Percentiles rank a stretch among this genome's conserved stretches.
Evolutionary conservation across 1,140 invertebrate species (phyloP).

Genomic region (Thereuonema tuberculata): DNA sequence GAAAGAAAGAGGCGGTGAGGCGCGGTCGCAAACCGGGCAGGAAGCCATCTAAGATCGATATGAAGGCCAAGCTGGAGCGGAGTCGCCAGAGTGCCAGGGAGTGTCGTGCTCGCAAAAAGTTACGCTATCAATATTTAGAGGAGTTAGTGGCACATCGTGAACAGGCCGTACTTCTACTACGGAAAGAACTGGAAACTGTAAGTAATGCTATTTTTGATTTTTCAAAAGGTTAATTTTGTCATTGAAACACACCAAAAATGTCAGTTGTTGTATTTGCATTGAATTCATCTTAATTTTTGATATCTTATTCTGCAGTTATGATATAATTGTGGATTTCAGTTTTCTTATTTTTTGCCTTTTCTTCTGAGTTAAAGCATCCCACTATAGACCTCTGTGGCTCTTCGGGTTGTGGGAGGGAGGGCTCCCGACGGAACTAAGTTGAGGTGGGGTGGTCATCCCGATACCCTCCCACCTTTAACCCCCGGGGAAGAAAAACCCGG

Average conservation of each 20-base stretch:
- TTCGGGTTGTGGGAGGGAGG: too few relatives aligned
- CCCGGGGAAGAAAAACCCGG: too few relatives aligned
- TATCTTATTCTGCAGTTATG: not conserved
- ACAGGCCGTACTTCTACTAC: constrained; percentile 75
- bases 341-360: not conserved
- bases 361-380: not conserved
- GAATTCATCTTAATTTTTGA: not conserved
- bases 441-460: too few relatives aligned
- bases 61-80: constrained; percentile 86
- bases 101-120: constrained; percentile 90
- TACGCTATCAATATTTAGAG: constrained; percentile 93
- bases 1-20: constrained; percentile 34
- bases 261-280: not conserved
- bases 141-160: constrained; percentile 86
- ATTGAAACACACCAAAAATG: not conserved
- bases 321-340: not conserved
- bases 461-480: too few relatives aligned
- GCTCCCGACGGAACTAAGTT: too few relatives aligned
- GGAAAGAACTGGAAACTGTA: constrained; percentile 84
- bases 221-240: constrained; percentile 9
- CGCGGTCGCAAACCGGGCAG: constrained; percentile 75
- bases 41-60: constrained; percentile 80
- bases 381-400: too few relatives aligned
- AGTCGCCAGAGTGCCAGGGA: constrained; percentile 93
- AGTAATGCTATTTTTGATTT: constrained; percentile 22